These are phyloP conservation scores for Asobara japonica DNA, from an alignment of 1,140 invertebrate species.

Conservation along the genomic window DNA sequence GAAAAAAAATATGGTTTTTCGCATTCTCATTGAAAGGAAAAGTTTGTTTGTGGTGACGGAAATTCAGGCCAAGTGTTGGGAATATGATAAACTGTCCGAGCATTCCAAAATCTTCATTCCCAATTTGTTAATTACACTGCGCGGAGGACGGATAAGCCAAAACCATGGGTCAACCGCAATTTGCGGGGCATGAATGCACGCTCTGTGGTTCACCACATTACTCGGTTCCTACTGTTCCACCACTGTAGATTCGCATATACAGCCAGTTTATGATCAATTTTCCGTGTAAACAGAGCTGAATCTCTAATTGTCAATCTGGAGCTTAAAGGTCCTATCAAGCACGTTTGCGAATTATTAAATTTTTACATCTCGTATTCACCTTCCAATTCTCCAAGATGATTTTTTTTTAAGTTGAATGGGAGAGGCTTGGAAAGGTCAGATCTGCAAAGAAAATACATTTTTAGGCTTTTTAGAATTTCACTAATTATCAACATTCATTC, in stretches of 20 bases:
- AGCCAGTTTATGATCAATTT: background rate
- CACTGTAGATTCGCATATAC: background rate
- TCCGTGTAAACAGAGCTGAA: background rate
- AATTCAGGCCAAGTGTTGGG: background rate
- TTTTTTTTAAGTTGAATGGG: no score
- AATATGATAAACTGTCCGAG: background rate
- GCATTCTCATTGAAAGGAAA: no score
- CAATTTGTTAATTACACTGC: background rate
- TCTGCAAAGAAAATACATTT: no score
- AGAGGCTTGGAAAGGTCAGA: no score
- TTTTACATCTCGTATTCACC: no score
- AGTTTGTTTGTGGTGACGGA: no score
- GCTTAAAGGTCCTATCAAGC: background rate
- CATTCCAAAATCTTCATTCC: background rate
- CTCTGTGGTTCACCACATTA: slow-evolving; percentile 8
- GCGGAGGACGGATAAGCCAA: background rate
- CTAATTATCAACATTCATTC: no score
- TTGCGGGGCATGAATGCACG: slow-evolving; percentile 1
- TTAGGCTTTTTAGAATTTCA: no score
- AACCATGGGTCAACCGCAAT: slow-evolving; percentile 15
- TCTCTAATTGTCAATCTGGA: background rate
- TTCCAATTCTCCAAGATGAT: no score
- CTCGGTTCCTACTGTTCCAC: slow-evolving; percentile 10
- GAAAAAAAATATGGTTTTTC: no score
- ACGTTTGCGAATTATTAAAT: background rate